phyloP scores from a whole-genome alignment of 2,888 invertebrate species.

The Yponomeuta sedellus region DNA sequence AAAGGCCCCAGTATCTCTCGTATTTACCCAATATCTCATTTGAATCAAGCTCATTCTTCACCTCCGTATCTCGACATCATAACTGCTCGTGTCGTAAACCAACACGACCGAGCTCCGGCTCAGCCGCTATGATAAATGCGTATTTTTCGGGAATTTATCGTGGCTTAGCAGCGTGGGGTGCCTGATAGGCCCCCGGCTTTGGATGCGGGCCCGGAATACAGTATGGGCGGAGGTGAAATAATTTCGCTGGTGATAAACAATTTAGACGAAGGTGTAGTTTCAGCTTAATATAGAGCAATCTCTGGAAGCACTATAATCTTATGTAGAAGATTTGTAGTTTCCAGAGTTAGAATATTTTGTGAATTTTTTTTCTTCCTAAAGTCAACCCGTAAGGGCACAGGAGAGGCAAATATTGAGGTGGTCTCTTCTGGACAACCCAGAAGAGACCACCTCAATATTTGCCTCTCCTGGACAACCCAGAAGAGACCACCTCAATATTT shows the following conservation, averaged over 20 bases:
- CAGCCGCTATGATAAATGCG: slow-evolving; percentile 52
- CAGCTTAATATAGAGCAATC: too few species aligned
- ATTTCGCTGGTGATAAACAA: neutral
- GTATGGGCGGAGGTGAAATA: neutral
- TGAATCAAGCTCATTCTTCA: neutral
- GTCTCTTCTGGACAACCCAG: too few species aligned
- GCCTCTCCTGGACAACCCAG: too few species aligned
- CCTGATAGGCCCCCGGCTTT: slow-evolving; percentile 3
- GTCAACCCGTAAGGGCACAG: too few species aligned
- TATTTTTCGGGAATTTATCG: slow-evolving; percentile 52
- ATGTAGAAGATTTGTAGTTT: too few species aligned
- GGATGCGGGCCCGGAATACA: neutral
- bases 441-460: too few species aligned
- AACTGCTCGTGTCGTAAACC: neutral
- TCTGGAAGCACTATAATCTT: too few species aligned
- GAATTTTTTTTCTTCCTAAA: too few species aligned
- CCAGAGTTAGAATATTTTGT: too few species aligned
- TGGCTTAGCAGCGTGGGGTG: slow-evolving; percentile 21
- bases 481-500: too few species aligned
- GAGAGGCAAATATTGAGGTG: too few species aligned
- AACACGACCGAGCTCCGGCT: neutral
- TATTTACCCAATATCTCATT: neutral
- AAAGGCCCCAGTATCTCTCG: too few species aligned
- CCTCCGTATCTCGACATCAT: neutral
- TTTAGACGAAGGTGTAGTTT: slow-evolving; percentile 13